phyloP scores from a whole-genome alignment of 2,888 invertebrate genomes.

The Lasioglossum vierecki region DNA sequence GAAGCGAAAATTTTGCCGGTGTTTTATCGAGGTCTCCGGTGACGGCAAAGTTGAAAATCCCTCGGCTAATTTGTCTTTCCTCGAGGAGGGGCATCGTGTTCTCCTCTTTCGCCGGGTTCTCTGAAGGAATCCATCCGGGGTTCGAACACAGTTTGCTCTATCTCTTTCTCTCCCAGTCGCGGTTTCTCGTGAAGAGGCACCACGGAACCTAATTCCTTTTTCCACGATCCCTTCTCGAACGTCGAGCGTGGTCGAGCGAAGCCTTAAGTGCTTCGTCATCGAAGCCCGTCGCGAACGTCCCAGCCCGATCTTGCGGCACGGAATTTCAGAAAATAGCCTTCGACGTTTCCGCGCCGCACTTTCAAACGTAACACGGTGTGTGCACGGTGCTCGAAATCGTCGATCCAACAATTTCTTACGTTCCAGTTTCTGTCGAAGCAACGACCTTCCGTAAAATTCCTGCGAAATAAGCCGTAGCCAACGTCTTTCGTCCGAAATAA shows the following conservation, averaged over 20 bases:
- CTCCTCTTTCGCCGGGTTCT: conserved; percentile 1
- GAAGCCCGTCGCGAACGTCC: conserved; percentile 7
- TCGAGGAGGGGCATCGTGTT: not conserved
- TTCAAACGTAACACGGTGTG: not conserved
- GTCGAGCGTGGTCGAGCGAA: conserved; percentile 20
- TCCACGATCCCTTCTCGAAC: conserved; percentile 12
- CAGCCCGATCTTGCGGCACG: conserved; percentile 9
- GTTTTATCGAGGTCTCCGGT: not conserved
- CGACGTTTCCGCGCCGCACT: not conserved
- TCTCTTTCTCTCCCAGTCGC: not conserved
- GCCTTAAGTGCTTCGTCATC: conserved; percentile 34
- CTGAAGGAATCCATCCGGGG: conserved; percentile 3
- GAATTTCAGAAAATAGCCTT: conserved; percentile 9
- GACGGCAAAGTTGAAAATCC: not conserved
- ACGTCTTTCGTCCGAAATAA: not conserved
- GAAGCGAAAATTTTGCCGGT: not conserved
- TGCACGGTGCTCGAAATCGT: not conserved
- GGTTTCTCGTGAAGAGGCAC: not conserved
- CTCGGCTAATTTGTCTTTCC: conserved; percentile 3
- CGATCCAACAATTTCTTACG: not conserved
- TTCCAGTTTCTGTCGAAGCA: not conserved
- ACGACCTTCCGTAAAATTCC: not conserved
- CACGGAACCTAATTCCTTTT: conserved; percentile 16
- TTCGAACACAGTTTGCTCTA: not conserved
- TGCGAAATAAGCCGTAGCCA: not conserved